Conservation (phyloP, 2,797 vertebrate genomes). For the Arnoldichthys spilopterus region DNA sequence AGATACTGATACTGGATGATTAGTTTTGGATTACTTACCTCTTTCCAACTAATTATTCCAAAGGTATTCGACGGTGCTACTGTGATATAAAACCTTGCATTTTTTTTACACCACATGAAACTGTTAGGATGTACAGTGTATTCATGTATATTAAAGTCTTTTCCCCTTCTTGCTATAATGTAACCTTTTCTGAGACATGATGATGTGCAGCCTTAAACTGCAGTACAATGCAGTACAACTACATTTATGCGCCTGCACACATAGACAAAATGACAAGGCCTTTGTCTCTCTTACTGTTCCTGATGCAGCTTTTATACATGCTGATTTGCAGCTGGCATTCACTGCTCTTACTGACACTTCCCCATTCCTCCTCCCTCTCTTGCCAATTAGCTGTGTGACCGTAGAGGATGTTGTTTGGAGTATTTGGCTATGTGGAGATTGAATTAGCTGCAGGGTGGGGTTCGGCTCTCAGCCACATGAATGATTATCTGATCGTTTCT, state of each 20-base stretch:
- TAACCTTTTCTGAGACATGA: background rate
- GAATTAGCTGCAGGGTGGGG: conserved; percentile 75
- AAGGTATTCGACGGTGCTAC: no score
- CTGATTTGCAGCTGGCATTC: conserved; percentile 50
- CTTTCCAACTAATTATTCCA: no score
- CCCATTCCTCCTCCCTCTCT: conserved; percentile 48
- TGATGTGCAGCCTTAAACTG: conserved; percentile 33
- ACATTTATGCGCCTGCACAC: conserved; percentile 41
- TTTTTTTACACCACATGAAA: no score
- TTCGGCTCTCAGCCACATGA: conserved; percentile 47
- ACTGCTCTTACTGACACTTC: conserved; percentile 30
- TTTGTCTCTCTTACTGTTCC: conserved; percentile 47
- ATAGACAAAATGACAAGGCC: conserved; percentile 49
- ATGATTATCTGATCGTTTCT: conserved; percentile 63
- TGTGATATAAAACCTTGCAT: no score
- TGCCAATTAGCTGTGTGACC: conserved; percentile 82
- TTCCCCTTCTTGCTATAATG: background rate
- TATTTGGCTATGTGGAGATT: conserved; percentile 82
- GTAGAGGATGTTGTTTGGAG: conserved; percentile 83
- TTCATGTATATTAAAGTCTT: background rate
- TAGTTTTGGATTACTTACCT: no score
- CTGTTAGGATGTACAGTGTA: no score
- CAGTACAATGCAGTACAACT: conserved; percentile 47
- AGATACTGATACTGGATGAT: no score
- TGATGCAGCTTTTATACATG: conserved; percentile 32